Evolutionary conservation across 1,140 invertebrate species (phyloP).

Genomic region (Acromyrmex heyeri): DNA sequence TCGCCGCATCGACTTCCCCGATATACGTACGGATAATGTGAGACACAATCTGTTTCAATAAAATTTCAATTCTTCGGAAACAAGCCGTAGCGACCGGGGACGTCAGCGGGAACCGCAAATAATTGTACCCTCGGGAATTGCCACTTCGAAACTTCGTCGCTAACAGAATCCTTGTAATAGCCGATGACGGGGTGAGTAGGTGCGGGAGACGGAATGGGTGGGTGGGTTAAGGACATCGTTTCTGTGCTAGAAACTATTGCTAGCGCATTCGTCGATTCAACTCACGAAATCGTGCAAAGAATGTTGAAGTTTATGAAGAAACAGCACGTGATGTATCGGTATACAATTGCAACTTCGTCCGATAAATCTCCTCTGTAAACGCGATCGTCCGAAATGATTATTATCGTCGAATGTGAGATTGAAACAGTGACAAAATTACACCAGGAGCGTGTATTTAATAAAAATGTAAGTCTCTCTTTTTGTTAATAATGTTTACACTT

Average conservation of each 20-base stretch:
- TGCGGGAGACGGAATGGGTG: conserved; percentile 9
- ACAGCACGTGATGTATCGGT: conserved; percentile 68
- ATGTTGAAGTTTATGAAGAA: conserved; percentile 56
- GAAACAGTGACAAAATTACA: background rate
- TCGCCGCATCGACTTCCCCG: background rate
- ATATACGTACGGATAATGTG: conserved; percentile 39
- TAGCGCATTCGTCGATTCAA: conserved; percentile 43
- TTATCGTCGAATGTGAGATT: conserved; percentile 6
- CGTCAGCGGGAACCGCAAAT: conserved; percentile 71
- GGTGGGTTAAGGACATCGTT: conserved; percentile 64
- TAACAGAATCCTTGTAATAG: conserved; percentile 79
- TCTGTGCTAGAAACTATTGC: conserved; percentile 59
- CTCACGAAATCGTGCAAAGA: conserved; percentile 71
- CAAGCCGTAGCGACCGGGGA: conserved; percentile 17
- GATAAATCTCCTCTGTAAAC: conserved; percentile 34
- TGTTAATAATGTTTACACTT: background rate
- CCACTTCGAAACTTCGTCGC: conserved; percentile 79
- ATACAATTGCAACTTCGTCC: conserved; percentile 56
- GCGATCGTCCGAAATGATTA: conserved; percentile 45
- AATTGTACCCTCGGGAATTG: conserved; percentile 79
- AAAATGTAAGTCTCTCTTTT: background rate
- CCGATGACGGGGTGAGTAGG: conserved; percentile 58
- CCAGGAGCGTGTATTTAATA: background rate
- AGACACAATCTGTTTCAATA: conserved; percentile 42
- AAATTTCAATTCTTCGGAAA: conserved; percentile 57